Evolutionary conservation across 1,140 invertebrate genomes (phyloP).

Genomic region (Drosophila arizonae): DNA sequence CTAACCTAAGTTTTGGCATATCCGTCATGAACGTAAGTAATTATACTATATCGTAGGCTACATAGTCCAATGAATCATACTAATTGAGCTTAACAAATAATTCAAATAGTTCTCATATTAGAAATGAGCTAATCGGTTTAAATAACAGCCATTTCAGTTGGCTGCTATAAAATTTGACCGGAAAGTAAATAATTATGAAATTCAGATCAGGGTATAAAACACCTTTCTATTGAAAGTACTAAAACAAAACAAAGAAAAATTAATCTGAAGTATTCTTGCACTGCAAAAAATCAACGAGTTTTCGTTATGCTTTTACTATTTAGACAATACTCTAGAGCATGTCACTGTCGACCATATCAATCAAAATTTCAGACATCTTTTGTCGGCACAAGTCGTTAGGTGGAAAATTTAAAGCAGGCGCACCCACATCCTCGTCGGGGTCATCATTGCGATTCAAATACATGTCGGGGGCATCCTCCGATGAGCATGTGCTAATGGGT

Average conservation of each 20-base stretch:
- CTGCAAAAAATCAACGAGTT: constrained; percentile 16
- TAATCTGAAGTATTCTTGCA: not conserved
- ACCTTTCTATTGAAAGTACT: constrained; percentile 48
- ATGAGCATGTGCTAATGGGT: constrained; percentile 88
- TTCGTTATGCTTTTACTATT: not conserved
- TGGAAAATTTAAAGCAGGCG: constrained; percentile 77
- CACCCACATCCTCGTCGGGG: constrained; percentile 57
- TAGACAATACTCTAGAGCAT: constrained; percentile 68
- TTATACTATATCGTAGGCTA: no score
- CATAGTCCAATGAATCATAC: no score
- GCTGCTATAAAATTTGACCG: no score
- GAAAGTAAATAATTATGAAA: not conserved
- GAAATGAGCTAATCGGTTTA: no score
- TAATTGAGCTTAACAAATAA: no score
- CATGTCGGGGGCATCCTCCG: constrained; percentile 88
- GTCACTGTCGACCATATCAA: constrained; percentile 85
- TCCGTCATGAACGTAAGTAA: not conserved
- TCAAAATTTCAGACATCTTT: constrained; percentile 86
- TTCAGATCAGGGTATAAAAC: constrained; percentile 23
- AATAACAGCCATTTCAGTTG: no score
- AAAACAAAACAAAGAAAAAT: constrained; percentile 10
- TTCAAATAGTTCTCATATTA: no score
- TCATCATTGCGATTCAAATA: constrained; percentile 83
- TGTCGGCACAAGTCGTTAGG: constrained; percentile 84
- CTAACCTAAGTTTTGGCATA: constrained; percentile 36